Conservation (phyloP, 2,113 vertebrate species). For the Nothobranchius furzeri region DNA sequence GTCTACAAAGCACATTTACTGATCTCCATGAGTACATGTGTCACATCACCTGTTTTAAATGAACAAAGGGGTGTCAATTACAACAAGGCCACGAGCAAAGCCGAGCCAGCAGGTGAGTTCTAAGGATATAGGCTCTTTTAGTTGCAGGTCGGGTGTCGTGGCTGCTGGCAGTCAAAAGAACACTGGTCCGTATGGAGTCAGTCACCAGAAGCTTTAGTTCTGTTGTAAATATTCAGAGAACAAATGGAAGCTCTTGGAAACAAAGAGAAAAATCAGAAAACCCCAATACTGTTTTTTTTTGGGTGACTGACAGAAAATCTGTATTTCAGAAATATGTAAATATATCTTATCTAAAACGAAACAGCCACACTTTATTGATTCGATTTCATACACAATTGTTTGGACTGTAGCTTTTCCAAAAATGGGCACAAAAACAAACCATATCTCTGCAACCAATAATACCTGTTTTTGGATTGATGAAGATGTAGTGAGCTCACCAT, state of each 20-base stretch:
- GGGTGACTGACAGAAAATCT: conserved; percentile 35
- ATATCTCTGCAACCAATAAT: no score
- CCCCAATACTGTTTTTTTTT: conserved; percentile 26
- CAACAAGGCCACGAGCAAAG: conserved; percentile 52
- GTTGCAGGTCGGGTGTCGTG: conserved; percentile 15
- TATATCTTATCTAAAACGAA: no score
- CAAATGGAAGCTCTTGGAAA: conserved; percentile 68
- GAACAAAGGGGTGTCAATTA: conserved; percentile 74
- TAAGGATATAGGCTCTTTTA: conserved; percentile 35
- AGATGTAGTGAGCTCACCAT: no score
- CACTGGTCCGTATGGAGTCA: conserved; percentile 31
- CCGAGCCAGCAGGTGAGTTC: conserved; percentile 55
- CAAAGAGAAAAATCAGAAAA: conserved; percentile 54
- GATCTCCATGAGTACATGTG: conserved; percentile 66
- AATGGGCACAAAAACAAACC: no score
- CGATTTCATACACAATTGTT: no score
- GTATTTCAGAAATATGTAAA: conserved; percentile 3
- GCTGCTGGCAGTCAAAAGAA: conserved; percentile 49
- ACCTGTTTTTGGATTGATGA: no score
- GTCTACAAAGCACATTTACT: conserved; percentile 71
- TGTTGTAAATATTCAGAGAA: conserved; percentile 64
- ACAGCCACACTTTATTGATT: no score
- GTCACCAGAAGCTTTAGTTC: conserved; percentile 37
- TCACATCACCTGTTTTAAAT: conserved; percentile 70
- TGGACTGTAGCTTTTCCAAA: no score